Percentiles rank a stretch among this genome's conserved stretches.
Evolutionary conservation across 2,797 vertebrate species (phyloP).

Genomic region (Oophaga sylvatica): DNA sequence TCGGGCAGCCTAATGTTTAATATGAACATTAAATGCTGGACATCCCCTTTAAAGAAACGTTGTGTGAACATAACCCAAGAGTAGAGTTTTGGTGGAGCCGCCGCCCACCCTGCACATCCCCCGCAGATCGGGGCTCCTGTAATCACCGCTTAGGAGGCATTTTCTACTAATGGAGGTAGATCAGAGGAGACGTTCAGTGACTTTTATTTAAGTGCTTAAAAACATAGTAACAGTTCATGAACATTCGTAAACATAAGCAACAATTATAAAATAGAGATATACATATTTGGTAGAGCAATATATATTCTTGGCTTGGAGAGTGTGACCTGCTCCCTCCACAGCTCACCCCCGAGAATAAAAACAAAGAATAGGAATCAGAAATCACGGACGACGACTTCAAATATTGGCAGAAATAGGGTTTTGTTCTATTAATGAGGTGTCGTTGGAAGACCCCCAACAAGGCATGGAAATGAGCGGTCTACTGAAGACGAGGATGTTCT

Average conservation of each 20-base stretch:
- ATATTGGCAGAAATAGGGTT: neutral
- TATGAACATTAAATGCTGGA: too few species aligned
- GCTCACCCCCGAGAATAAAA: neutral
- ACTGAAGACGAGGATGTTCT: neutral
- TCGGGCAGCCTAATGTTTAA: too few species aligned
- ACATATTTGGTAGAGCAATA: constrained; percentile 45
- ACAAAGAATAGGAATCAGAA: neutral
- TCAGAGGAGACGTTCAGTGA: constrained; percentile 64
- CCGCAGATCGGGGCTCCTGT: too few species aligned
- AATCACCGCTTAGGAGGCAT: too few species aligned
- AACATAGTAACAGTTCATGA: constrained; percentile 68
- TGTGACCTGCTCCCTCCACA: neutral
- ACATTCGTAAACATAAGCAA: constrained; percentile 71
- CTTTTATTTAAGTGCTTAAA: constrained; percentile 79
- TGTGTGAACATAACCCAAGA: too few species aligned
- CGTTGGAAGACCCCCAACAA: neutral
- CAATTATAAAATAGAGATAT: constrained; percentile 45
- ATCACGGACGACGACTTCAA: too few species aligned
- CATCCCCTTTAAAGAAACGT: too few species aligned
- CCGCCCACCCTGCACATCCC: too few species aligned
- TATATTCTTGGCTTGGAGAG: constrained; percentile 15
- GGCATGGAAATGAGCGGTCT: neutral
- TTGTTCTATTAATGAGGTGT: neutral
- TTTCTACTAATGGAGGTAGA: neutral
- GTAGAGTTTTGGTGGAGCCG: too few species aligned